Percentiles rank a stretch among this genome's conserved stretches.
Evolutionary conservation across 2,113 vertebrate genomes (phyloP).

Genomic region (Myodes glareolus): DNA sequence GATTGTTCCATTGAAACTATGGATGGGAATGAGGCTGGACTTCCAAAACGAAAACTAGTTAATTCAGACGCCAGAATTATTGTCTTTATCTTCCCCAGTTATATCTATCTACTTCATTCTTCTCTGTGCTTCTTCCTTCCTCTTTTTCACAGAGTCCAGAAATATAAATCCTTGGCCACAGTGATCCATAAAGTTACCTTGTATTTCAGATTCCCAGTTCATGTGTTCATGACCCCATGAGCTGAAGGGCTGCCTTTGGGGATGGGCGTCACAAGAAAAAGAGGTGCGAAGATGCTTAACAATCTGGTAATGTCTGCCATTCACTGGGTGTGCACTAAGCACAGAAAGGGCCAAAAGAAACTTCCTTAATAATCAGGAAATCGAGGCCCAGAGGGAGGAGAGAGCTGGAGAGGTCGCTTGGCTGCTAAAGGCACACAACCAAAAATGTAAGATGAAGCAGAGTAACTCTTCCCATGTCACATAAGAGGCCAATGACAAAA

Average conservation of each 20-base stretch:
- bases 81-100: conserved; percentile 2
- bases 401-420: not conserved
- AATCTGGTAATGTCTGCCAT: not conserved
- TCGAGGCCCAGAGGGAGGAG: not conserved
- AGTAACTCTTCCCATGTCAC: not conserved
- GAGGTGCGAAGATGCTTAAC: not conserved
- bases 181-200: not conserved
- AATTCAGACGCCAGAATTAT: not conserved
- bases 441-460: not conserved
- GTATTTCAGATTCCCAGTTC: conserved; percentile 21
- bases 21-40: not conserved
- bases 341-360: not conserved
- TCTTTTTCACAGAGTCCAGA: not conserved
- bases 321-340: not conserved
- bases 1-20: conserved; percentile 22
- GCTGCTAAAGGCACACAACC: not conserved
- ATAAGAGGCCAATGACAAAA: conserved; percentile 9
- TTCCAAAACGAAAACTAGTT: not conserved
- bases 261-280: not conserved
- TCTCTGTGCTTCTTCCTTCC: not conserved
- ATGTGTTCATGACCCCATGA: not conserved
- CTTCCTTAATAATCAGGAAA: conserved; percentile 43
- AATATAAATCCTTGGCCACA: not conserved
- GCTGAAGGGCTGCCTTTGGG: not conserved
- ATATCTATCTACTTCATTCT: conserved; percentile 19